Evolutionary conservation across 2,888 invertebrate genomes (phyloP), one percentile per base, ranked within the genome.

Genomic region (Hypomecis atomaria): DNA sequence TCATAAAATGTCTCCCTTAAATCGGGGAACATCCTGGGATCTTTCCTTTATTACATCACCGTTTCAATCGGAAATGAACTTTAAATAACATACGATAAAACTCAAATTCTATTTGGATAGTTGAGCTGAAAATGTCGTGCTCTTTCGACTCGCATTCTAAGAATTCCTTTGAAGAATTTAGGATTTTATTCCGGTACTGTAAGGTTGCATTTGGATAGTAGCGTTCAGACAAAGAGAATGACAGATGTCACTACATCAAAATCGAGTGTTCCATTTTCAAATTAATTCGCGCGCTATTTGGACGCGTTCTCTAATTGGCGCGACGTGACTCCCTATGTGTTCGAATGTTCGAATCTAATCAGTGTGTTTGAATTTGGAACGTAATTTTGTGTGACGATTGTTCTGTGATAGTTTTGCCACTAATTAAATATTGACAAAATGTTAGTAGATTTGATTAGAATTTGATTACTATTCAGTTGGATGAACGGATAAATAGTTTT

Each of bases 201-300:
- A 76, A 75, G 71, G 72, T 69, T 62, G 53, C 50, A 53, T 73
- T 67, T 78, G 33, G 60, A 13, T 50, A 73, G 66, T 10, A 65
- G 50, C 10, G 45, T 11, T 52, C n/a, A 60, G 58, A 71, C 71
- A 71, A 72, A 66, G 71, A 79, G 79, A 79, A 81, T 84, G 89
- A 88, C 89, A 88, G 82, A 81, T 83, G 83, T 86, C 89, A 90
- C 89, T 92, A 90, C 87, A 89, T 92, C 92, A 92, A 90, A 89
- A 88, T 91, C 87, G 89, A 92, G 91, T 87, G 90, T 88, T 89
- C 90, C 84, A 87, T 90, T 91, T 92, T 90, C 87, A 85, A 91
- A 90, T 91, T 90, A 90, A 90, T 90, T 89, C 85, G 67, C 69
- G 63, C 57, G 66, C 63, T 64, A 65, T 66, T 69, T 65, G 54